Base-by-base conservation (phyloP, 1,140 invertebrate species). In the Araneus ventricosus region DNA sequence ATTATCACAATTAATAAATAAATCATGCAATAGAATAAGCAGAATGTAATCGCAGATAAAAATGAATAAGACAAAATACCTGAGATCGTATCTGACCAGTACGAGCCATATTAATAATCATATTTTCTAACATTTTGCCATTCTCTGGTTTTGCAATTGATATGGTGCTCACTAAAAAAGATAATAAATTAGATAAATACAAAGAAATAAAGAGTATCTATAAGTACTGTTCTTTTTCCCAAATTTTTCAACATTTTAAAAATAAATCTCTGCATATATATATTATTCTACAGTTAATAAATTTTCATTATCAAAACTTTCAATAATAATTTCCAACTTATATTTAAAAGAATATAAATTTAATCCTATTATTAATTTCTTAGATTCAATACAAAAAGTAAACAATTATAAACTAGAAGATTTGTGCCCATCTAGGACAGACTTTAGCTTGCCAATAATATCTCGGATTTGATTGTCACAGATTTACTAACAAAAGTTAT, bases 71-170 rank as follows among this genome's bases (percentile, higher is more conserved):
- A 30, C 20, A 22, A 87, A n/a, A 41, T 94, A 95, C 94, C 94
- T 97, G 98, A 37, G 97, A 97, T 79, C 96, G 95, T 88, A 99
- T 96, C 95, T 98, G 98, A 39, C 98, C 98, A 94, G 96, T 96
- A 95, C 98, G 97, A 45, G 98, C 98, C 98, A 99, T 99, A 94
- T 97, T 97, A 70, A 99, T 96, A 88, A 99, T 96, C 97, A 99
- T 98, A 94, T 97, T 97, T 96, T 99, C 98, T 30, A 99, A 97
- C 97, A 98, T 98, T 95, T 97, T 96, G 17, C 97, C 99, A 95
- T 99, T 99, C 94, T 99, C 98, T 67, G 99, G 99, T 96, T 99
- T 99, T 93, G 98, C 98, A 90, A 99, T 95, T 95, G 97, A 97
- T 70, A 99, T 96, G 93, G 98, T 99, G 95, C 99, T 99, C 94